Conservation (phyloP, 2,888 invertebrate genomes). For the Stenichneumon culpator region DNA sequence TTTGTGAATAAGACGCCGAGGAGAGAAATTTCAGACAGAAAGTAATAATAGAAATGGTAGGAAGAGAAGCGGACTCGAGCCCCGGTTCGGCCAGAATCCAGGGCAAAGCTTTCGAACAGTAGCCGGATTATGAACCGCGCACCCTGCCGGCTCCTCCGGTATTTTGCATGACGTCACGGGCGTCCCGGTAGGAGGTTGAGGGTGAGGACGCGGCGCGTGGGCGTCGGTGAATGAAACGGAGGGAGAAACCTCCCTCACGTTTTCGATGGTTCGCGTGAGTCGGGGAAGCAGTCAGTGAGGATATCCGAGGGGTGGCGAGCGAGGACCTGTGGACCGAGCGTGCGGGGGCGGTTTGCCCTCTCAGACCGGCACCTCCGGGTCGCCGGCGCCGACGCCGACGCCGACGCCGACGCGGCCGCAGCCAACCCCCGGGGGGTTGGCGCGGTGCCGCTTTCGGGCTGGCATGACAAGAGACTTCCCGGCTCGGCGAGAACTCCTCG, state of each 20-base stretch:
- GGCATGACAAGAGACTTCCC: constrained; percentile 17
- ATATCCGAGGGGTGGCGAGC: not conserved
- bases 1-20: not conserved
- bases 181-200: not conserved
- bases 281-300: constrained; percentile 28
- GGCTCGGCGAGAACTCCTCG: not conserved
- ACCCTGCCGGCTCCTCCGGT: constrained; percentile 60
- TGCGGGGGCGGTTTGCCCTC: constrained; percentile 58
- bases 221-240: constrained; percentile 66
- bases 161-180: constrained; percentile 77
- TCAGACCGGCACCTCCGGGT: constrained; percentile 39
- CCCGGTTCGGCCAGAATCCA: constrained; percentile 35
- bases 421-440: constrained; percentile 38
- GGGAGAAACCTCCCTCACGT: not conserved
- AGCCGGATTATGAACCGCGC: constrained; percentile 30
- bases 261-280: constrained; percentile 35
- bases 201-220: constrained; percentile 61
- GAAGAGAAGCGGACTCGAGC: constrained; percentile 36
- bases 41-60: constrained; percentile 59
- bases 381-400: constrained; percentile 39
- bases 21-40: constrained; percentile 5
- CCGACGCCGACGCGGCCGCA: not conserved
- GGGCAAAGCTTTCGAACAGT: constrained; percentile 57
- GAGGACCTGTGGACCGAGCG: constrained; percentile 26
- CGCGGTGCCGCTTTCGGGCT: constrained; percentile 36